Base-by-base conservation (phyloP, 2,797 vertebrate genomes). In the Pangasius mekongensis region DNA sequence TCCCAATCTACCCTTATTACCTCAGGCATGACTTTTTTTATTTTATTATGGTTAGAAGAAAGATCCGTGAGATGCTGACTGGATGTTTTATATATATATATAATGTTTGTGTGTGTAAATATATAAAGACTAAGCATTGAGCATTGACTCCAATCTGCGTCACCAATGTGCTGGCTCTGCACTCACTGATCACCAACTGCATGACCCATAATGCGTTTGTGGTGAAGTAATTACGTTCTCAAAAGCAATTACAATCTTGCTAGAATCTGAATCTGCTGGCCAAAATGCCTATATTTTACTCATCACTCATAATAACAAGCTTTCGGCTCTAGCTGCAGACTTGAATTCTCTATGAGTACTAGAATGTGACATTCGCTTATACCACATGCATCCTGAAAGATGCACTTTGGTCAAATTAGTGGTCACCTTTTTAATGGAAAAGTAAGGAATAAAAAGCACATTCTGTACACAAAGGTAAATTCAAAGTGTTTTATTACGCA, bases 301-400 rank as follows among this genome's bases (percentile, higher is more conserved):
- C 52, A 36, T 30, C 80, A 90, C 66, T 82, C 84, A 86, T 80
- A 90, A 78, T 81, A 90, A 85, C 56, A 71, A 88, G 87, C 62
- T 10, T 69, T 60, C 13, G 7, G 62, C 52, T 80, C 33, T 24
- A 60, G 14, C 56, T 24, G 16, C 10, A 74, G 64, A 58, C n/a
- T 30, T 62, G 36, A 83, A 36, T 39, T 62, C 20, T 69, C 52
- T 11, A 30, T 24, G 67, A 36, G 8, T 74, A 85, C 60, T 47
- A 27, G 33, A 22, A 58, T 80, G 83, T 43, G 76, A 85, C 87
- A 11, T 43, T 69, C n/a, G 14, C 36, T 60, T 67, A 64, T 49
- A 7, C 9, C 78, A 81, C 78, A 58, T n/a, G 64, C n/a, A 49
- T 22, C 16, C 62, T 54, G 6, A 86, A 39, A 52, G 20, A 22